A percentile compares a stretch with the other conserved stretches of the same genome.
Evolutionary conservation across 1,140 invertebrate genomes (phyloP).

Genomic region (Drosophila melanogaster): DNA sequence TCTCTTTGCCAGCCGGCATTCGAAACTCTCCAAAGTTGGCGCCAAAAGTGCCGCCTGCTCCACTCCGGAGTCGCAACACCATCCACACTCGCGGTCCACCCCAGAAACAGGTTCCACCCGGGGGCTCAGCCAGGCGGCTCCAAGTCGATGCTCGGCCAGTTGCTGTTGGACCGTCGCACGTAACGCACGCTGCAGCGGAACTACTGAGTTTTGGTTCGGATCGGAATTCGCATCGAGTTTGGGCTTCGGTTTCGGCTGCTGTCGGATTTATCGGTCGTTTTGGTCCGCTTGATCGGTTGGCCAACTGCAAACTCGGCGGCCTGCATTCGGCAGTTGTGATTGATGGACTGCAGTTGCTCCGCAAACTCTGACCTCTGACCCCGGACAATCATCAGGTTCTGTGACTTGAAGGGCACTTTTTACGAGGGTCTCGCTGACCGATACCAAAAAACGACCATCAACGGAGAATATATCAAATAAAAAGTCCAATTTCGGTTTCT

Average conservation of each 20-base stretch:
- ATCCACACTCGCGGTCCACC: constrained; percentile 38
- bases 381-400: constrained; percentile 58
- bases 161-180: constrained; percentile 68
- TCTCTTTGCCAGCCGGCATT: constrained; percentile 48
- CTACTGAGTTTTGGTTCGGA: constrained; percentile 16
- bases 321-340: constrained; percentile 54
- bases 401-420: constrained; percentile 47
- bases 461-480: constrained; percentile 42
- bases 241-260: constrained; percentile 13
- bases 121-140: constrained; percentile 52
- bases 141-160: constrained; percentile 46
- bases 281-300: constrained; percentile 52
- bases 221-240: constrained; percentile 24
- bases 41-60: constrained; percentile 54
- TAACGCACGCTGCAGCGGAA: constrained; percentile 57
- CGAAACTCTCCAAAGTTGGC: constrained; percentile 66
- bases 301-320: constrained; percentile 47
- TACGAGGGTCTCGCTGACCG: constrained; percentile 62
- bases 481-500: constrained; percentile 69
- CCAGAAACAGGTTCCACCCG: constrained; percentile 49
- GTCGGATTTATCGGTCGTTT: constrained; percentile 38
- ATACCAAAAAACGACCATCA: constrained; percentile 52
- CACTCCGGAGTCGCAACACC: constrained; percentile 38
- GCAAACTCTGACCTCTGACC: constrained; percentile 18
- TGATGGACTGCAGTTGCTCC: constrained; percentile 64